These are phyloP conservation scores for Antheraea mylitta DNA, from an alignment of 1,140 invertebrate genomes.

Conservation along the genomic window DNA sequence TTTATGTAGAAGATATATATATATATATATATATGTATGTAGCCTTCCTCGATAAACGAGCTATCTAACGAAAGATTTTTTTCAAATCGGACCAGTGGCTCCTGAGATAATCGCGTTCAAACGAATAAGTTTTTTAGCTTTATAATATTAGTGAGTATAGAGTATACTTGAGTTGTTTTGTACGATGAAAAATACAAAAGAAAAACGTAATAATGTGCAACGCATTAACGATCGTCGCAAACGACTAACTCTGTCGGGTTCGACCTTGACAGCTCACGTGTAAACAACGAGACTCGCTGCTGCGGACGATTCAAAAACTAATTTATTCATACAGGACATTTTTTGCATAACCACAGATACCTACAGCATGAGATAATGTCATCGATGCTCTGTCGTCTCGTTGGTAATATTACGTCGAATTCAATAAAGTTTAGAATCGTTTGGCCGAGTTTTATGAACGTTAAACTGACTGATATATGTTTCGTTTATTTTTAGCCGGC, in stretches of 20 bases:
- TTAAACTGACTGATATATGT: background rate
- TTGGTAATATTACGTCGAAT: background rate
- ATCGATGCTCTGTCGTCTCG: background rate
- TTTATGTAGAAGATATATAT: no score
- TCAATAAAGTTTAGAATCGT: conserved; percentile 2
- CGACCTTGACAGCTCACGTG: conserved; percentile 17
- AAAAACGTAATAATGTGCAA: conserved; percentile 7
- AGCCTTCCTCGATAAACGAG: no score
- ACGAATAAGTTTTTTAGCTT: no score
- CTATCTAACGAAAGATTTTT: no score
- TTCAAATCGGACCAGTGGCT: no score
- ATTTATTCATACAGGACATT: conserved; percentile 17
- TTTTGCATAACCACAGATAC: conserved; percentile 15
- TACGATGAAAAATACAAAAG: conserved; percentile 2
- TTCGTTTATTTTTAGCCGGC: conserved; percentile 10
- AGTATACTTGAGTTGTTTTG: background rate
- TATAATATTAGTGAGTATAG: no score
- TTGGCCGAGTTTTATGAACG: conserved; percentile 6
- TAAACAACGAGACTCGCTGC: conserved; percentile 13
- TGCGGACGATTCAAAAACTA: conserved; percentile 9
- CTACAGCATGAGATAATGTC: conserved; percentile 18
- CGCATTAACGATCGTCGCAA: background rate
- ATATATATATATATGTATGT: no score
- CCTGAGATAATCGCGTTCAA: no score
- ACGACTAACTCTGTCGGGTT: background rate